Conservation (phyloP, 2,888 invertebrate species). For the Zaprionus lineosus region DNA sequence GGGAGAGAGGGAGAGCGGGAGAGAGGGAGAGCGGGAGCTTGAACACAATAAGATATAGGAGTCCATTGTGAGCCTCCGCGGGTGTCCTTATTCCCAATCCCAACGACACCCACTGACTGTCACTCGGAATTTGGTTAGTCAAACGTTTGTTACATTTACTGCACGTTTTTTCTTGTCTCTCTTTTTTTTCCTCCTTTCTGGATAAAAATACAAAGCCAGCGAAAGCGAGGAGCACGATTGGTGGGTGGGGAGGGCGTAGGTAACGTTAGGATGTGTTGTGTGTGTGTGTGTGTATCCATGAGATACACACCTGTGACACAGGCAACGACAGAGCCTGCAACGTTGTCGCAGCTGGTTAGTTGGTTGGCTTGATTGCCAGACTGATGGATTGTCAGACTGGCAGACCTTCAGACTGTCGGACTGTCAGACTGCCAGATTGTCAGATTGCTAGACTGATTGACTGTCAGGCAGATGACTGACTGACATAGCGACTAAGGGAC, state of each 20-base stretch:
- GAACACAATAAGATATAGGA: constrained; percentile 17
- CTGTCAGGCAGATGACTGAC: constrained; percentile 4
- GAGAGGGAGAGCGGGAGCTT: no score
- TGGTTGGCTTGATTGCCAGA: no score
- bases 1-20: no score
- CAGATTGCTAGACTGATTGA: constrained; percentile 4
- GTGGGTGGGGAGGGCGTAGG: neutral
- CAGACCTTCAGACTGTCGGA: no score
- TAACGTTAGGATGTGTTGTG: constrained; percentile 1
- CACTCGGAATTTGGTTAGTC: constrained; percentile 64
- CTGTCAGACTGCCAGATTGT: constrained; percentile 4
- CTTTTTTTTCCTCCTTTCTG: constrained; percentile 9
- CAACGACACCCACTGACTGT: constrained; percentile 38
- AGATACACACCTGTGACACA: constrained; percentile 39
- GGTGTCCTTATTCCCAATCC: constrained; percentile 24
- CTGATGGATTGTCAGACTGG: no score
- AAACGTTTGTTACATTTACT: constrained; percentile 60
- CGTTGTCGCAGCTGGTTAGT: constrained; percentile 25
- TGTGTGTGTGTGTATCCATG: constrained; percentile 30
- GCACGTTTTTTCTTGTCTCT: constrained; percentile 37
- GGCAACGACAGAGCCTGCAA: neutral
- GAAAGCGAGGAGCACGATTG: no score
- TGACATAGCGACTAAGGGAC: neutral
- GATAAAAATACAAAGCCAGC: constrained; percentile 49
- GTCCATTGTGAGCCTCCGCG: constrained; percentile 18